Conservation (phyloP, 1,140 invertebrate genomes). For the Aphaenogaster ashmeadi region DNA sequence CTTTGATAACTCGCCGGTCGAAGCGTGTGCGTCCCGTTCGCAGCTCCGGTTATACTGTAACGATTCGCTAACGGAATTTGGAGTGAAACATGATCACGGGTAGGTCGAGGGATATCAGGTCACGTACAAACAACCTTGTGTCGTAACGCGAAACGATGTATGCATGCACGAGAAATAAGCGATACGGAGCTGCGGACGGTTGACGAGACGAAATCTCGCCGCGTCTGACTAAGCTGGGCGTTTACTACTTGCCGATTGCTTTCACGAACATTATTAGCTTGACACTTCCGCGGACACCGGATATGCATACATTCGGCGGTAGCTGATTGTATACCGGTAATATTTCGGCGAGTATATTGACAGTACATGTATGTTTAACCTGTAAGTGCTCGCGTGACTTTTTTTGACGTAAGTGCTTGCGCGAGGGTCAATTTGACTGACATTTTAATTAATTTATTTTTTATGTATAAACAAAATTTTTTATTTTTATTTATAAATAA, state of each 20-base stretch:
- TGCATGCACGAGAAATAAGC: conserved; percentile 1
- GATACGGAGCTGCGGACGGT: background rate
- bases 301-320: background rate
- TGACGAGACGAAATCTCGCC: background rate
- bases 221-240: conserved; percentile 13
- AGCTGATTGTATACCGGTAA: background rate
- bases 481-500: too few relatives aligned
- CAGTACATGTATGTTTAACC: too few relatives aligned
- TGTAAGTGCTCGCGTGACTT: too few relatives aligned
- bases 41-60: conserved; percentile 1
- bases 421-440: too few relatives aligned
- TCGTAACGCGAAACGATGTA: conserved; percentile 30
- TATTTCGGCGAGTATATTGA: background rate
- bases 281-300: background rate
- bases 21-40: background rate
- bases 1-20: conserved; percentile 24
- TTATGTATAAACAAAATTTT: too few relatives aligned
- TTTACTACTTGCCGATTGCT: conserved; percentile 44
- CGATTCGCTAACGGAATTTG: conserved; percentile 14
- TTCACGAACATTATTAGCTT: background rate
- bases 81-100: background rate
- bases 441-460: too few relatives aligned
- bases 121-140: conserved; percentile 46
- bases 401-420: too few relatives aligned
- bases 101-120: background rate